Conservation (phyloP, 2,797 vertebrate genomes). For the Nyctibius grandis region DNA sequence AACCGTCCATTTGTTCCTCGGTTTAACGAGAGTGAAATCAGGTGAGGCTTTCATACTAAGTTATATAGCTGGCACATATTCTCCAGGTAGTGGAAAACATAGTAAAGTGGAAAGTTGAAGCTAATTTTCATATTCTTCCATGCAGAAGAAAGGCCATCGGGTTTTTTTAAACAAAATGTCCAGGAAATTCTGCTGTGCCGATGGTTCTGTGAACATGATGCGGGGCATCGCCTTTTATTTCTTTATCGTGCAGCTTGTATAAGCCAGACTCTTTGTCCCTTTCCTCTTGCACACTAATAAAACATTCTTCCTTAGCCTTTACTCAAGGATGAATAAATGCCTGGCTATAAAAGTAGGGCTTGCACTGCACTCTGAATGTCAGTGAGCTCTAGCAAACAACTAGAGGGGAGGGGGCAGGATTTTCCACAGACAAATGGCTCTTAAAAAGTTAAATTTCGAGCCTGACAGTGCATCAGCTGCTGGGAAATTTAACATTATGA, state of each 20-base stretch:
- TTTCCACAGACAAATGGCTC: background rate
- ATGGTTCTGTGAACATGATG: background rate
- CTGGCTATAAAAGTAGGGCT: background rate
- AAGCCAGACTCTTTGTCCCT: background rate
- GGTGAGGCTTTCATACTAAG: constrained; percentile 29
- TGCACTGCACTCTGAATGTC: background rate
- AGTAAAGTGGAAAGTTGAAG: background rate
- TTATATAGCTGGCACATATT: background rate
- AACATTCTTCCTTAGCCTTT: background rate
- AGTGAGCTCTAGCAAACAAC: background rate
- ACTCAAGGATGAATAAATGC: background rate
- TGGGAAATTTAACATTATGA: background rate
- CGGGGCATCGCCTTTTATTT: background rate
- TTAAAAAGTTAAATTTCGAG: background rate
- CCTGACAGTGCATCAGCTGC: background rate
- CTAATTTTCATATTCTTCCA: background rate
- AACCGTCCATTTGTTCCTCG: background rate
- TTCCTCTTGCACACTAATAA: background rate
- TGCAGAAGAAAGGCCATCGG: background rate
- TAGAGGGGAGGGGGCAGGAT: background rate
- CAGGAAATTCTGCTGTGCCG: background rate
- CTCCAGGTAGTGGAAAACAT: background rate
- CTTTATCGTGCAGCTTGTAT: background rate
- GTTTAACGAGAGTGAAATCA: constrained; percentile 40
- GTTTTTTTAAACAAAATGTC: background rate